Conservation (phyloP, 2,797 vertebrate species). For the Sebastes goodei region DNA sequence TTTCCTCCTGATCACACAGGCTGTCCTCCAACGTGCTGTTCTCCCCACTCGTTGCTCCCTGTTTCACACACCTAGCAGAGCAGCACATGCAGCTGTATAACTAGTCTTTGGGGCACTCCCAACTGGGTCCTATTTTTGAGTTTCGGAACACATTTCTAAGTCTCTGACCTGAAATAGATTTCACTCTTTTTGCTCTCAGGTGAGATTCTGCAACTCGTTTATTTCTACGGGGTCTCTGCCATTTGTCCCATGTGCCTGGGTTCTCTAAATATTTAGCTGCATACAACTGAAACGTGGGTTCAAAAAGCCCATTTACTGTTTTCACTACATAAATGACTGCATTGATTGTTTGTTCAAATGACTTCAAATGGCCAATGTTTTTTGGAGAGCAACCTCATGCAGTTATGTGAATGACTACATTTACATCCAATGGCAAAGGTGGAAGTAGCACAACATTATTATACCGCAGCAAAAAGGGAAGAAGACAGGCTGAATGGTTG, state of each 20-base stretch:
- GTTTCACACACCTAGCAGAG: conserved; percentile 87
- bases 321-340: neutral
- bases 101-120: conserved; percentile 28
- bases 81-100: conserved; percentile 39
- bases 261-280: neutral
- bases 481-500: neutral
- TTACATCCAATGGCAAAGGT: neutral
- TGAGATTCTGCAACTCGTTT: neutral
- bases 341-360: neutral
- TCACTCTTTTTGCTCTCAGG: neutral
- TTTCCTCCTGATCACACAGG: conserved; percentile 87
- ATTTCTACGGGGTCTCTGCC: neutral
- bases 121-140: conserved; percentile 13
- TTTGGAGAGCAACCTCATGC: neutral
- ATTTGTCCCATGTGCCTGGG: neutral
- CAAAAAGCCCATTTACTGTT: neutral
- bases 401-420: neutral
- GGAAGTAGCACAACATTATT: neutral
- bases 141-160: conserved; percentile 20
- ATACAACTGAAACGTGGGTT: neutral
- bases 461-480: neutral
- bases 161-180: conserved; percentile 16
- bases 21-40: conserved; percentile 75
- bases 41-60: conserved; percentile 63
- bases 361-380: neutral